phyloP scores from a whole-genome alignment of 2,113 vertebrate genomes.

The Sminthopsis crassicaudata region DNA sequence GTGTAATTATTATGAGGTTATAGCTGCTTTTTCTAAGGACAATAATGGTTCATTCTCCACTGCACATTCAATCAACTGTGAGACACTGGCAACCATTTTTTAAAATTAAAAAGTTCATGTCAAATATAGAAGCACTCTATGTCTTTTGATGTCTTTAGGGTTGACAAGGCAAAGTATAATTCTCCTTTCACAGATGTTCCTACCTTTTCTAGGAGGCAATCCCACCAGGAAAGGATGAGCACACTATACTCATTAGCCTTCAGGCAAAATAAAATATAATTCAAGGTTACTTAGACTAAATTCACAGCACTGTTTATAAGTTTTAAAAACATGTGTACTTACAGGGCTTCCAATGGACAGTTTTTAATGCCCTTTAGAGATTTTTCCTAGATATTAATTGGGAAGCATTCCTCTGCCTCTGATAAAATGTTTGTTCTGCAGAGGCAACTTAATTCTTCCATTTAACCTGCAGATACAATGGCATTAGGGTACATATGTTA shows the following conservation, averaged over 20 bases:
- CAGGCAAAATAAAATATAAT: conserved; percentile 69
- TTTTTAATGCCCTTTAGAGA: conserved; percentile 11
- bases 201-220: conserved; percentile 61
- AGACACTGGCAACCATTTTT: conserved; percentile 72
- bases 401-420: not conserved
- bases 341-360: not conserved
- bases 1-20: not conserved
- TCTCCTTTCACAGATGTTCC: conserved; percentile 68
- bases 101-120: conserved; percentile 79
- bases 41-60: conserved; percentile 62
- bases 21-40: conserved; percentile 69
- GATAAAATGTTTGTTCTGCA: not conserved
- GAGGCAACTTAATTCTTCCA: not conserved
- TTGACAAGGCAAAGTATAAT: conserved; percentile 63
- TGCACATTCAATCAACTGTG: conserved; percentile 65
- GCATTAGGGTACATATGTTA: not conserved
- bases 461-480: not conserved
- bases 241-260: conserved; percentile 72
- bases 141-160: conserved; percentile 67
- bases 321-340: not conserved
- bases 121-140: conserved; percentile 73
- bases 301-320: conserved; percentile 41
- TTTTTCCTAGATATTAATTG: not conserved
- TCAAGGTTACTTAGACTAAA: conserved; percentile 53
- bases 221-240: conserved; percentile 53